These are phyloP conservation scores for Papilio helenus DNA, from an alignment of 1,140 invertebrate species.

Conservation along the genomic window DNA sequence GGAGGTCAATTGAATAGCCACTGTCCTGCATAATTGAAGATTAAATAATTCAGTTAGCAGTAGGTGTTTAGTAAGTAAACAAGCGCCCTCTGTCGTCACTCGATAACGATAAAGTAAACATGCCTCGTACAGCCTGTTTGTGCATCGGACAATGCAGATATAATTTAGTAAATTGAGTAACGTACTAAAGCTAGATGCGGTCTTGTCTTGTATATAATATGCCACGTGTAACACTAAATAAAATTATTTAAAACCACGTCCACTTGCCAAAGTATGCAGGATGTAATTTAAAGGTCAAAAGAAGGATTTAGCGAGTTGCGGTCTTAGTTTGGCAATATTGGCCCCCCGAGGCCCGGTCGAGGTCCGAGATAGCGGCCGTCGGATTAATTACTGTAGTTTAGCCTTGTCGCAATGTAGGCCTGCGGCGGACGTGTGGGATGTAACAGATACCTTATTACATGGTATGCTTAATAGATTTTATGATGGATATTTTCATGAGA, in stretches of 20 bases:
- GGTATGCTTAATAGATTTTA: background rate
- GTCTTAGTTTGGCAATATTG: slow-evolving; percentile 25
- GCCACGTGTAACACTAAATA: too few species aligned
- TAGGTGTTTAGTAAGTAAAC: slow-evolving; percentile 14
- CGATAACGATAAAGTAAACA: slow-evolving; percentile 25
- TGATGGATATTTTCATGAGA: background rate
- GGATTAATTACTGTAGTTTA: background rate
- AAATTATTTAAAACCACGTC: background rate
- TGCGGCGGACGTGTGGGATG: background rate
- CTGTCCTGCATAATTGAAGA: background rate
- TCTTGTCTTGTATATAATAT: background rate
- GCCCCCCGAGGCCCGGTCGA: background rate
- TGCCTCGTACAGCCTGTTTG: background rate
- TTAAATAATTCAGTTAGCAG: slow-evolving; percentile 28
- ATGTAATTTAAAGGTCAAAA: slow-evolving; percentile 5
- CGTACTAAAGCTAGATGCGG: background rate
- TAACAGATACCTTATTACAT: background rate
- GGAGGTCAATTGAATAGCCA: background rate
- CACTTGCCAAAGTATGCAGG: background rate
- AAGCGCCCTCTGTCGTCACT: slow-evolving; percentile 10
- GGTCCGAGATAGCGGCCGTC: background rate
- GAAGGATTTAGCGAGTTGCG: slow-evolving; percentile 3
- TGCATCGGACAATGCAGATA: background rate
- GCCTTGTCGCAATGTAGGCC: background rate
- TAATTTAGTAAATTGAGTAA: background rate